Evolutionary conservation across 2,888 invertebrate species (phyloP).

Genomic region (Agrochola litura): DNA sequence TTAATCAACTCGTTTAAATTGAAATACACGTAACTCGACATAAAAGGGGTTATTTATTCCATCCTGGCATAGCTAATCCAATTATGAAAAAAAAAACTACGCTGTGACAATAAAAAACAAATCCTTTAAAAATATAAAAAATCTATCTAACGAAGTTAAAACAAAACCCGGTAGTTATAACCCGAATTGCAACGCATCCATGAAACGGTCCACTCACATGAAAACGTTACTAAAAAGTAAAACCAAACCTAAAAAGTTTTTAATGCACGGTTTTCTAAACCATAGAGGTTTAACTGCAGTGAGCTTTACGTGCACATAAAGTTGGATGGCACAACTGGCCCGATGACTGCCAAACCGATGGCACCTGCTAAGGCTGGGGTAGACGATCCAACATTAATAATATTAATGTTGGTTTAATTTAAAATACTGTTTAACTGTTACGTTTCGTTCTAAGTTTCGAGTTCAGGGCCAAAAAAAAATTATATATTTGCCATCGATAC

Average conservation of each 20-base stretch:
- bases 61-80: conserved; percentile 1
- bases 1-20: not conserved
- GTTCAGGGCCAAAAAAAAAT: no score
- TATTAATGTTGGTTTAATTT: not conserved
- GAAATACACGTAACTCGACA: not conserved
- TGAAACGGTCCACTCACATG: conserved; percentile 34
- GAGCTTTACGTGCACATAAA: conserved; percentile 54
- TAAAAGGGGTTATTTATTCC: conserved; percentile 1
- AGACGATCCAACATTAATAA: conserved; percentile 27
- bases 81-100: not conserved
- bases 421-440: not conserved
- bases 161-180: not conserved
- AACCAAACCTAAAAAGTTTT: conserved; percentile 39
- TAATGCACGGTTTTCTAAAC: conserved; percentile 56
- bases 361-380: conserved; percentile 11
- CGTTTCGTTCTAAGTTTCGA: no score
- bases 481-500: no score
- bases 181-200: not conserved
- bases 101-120: not conserved
- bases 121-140: not conserved
- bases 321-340: conserved; percentile 35
- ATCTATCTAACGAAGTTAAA: conserved; percentile 17
- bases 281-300: conserved; percentile 44
- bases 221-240: conserved; percentile 38
- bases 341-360: conserved; percentile 34